phyloP scores from a whole-genome alignment of 1,140 invertebrate species.

The Leptinotarsa texana region DNA sequence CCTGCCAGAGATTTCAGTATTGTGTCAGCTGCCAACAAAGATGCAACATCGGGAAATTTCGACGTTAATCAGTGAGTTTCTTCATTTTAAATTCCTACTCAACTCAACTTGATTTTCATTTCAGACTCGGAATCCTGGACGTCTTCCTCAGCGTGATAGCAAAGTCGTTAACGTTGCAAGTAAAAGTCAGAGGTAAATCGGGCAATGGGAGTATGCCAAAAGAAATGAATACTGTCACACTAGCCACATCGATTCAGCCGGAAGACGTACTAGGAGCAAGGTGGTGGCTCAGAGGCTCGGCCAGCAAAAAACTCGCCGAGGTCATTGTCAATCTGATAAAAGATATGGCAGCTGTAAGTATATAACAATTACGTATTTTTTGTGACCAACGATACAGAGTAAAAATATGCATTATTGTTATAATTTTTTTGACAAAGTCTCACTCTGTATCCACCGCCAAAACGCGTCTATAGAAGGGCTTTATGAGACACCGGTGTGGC shows the following conservation, averaged over 20 bases:
- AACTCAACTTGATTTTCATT: slow-evolving; percentile 21
- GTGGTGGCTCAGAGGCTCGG: slow-evolving; percentile 87
- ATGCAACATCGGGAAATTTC: slow-evolving; percentile 61
- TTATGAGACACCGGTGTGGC: no score
- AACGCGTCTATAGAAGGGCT: no score
- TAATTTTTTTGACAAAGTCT: no score
- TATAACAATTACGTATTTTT: background rate
- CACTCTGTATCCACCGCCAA: no score
- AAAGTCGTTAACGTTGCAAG: slow-evolving; percentile 84
- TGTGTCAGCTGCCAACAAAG: slow-evolving; percentile 59
- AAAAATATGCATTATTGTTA: no score
- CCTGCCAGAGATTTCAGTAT: slow-evolving; percentile 82
- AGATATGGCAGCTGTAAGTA: slow-evolving; percentile 87
- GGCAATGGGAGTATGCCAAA: slow-evolving; percentile 61
- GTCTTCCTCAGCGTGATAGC: slow-evolving; percentile 86
- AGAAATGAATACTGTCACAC: slow-evolving; percentile 64
- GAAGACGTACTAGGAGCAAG: slow-evolving; percentile 62
- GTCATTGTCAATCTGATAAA: slow-evolving; percentile 85
- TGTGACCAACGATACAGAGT: no score
- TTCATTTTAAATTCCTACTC: no score
- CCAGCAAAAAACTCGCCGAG: slow-evolving; percentile 82
- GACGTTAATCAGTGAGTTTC: slow-evolving; percentile 63
- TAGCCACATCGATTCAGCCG: slow-evolving; percentile 64
- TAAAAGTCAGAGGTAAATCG: slow-evolving; percentile 73
- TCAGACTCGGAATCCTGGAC: slow-evolving; percentile 72